Conservation (phyloP, 2,888 invertebrate genomes). For the Mythimna impura region DNA sequence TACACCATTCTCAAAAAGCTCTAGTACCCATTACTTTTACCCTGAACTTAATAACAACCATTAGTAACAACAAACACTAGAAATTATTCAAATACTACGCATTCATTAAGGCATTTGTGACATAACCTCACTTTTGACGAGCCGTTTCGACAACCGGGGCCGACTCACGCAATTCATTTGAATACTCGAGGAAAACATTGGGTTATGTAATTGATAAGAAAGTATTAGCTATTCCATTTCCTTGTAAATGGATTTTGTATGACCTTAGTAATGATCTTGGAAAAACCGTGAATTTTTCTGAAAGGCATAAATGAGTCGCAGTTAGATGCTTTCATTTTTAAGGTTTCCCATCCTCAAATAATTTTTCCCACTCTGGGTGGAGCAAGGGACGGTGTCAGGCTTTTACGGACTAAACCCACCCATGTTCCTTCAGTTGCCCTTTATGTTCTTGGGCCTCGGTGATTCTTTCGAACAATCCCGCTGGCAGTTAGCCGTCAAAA, state of each 20-base stretch:
- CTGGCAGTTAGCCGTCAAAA: not conserved
- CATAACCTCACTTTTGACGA: constrained; percentile 69
- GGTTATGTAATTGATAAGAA: constrained; percentile 70
- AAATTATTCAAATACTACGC: constrained; percentile 67
- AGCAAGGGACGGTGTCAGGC: no score
- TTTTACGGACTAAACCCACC: no score
- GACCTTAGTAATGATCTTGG: constrained; percentile 43
- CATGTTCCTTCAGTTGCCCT: no score
- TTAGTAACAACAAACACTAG: constrained; percentile 62
- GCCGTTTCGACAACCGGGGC: constrained; percentile 53
- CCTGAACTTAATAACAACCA: constrained; percentile 54
- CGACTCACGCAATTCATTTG: constrained; percentile 74
- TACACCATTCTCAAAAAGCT: constrained; percentile 20
- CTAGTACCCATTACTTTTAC: constrained; percentile 40
- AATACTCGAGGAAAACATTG: constrained; percentile 75
- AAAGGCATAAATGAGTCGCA: not conserved
- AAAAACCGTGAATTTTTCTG: constrained; percentile 15
- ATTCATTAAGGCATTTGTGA: constrained; percentile 67
- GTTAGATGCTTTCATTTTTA: not conserved
- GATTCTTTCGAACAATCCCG: no score
- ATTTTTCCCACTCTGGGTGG: no score
- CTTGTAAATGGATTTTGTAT: constrained; percentile 54
- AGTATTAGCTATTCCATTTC: constrained; percentile 62
- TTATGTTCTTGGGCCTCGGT: no score
- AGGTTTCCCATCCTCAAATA: no score